These are phyloP conservation scores for Periphyllus acericola DNA, from an alignment of 2,888 invertebrate genomes.

Conservation along the genomic window DNA sequence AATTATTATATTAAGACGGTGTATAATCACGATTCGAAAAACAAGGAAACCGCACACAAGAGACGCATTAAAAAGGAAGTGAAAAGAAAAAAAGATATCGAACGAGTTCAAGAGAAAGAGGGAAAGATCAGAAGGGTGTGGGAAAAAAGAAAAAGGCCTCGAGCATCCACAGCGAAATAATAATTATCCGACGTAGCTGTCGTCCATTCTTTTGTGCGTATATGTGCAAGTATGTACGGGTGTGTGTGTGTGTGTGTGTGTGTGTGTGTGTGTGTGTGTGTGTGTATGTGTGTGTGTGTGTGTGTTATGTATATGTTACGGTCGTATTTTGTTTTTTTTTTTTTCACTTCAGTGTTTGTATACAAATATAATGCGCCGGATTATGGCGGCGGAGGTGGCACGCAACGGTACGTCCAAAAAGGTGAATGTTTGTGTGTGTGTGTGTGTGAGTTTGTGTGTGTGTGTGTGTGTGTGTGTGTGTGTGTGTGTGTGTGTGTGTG, in stretches of 20 bases:
- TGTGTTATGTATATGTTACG: background rate
- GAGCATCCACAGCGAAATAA: slow-evolving; percentile 32
- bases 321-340: background rate
- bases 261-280: background rate
- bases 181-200: slow-evolving; percentile 30
- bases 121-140: too few relatives aligned
- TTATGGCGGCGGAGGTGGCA: background rate
- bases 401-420: background rate
- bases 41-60: background rate
- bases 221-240: background rate
- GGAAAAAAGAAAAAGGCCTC: background rate
- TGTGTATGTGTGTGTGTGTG: background rate
- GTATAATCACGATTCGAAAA: background rate
- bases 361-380: slow-evolving; percentile 4
- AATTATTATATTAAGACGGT: background rate
- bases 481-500: background rate
- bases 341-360: background rate
- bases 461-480: background rate
- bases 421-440: background rate
- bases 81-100: background rate
- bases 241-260: background rate
- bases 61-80: slow-evolving; percentile 7
- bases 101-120: background rate
- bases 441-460: background rate
- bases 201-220: slow-evolving; percentile 15